A percentile compares a stretch with the other conserved stretches of the same genome.
phyloP scores from a whole-genome alignment of 2,888 invertebrate species.

The Emmelina monodactyla region DNA sequence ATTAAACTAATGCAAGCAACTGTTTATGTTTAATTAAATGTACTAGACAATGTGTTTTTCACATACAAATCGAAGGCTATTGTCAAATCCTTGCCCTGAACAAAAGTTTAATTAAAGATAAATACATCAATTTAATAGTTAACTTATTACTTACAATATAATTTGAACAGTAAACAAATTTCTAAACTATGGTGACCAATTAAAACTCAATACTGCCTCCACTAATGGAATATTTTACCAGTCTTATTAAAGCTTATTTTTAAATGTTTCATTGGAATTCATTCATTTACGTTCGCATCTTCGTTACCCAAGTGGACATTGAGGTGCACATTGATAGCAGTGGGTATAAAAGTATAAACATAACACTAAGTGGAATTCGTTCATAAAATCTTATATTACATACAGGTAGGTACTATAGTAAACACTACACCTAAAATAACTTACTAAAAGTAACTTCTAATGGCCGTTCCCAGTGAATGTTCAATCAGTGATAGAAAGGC shows the following conservation, averaged over 20 bases:
- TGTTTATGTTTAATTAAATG: too few relatives aligned
- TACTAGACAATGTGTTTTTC: too few relatives aligned
- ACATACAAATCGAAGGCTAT: background rate
- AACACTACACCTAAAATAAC: too few relatives aligned
- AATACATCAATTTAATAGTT: background rate
- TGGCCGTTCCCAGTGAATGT: too few relatives aligned
- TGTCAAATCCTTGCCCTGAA: background rate
- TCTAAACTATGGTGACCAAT: background rate
- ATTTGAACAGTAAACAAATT: background rate
- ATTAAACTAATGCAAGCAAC: too few relatives aligned
- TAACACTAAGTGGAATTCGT: constrained; percentile 19
- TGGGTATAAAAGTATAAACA: constrained; percentile 1
- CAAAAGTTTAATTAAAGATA: background rate
- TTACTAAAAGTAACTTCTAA: too few relatives aligned
- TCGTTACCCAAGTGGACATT: constrained; percentile 2
- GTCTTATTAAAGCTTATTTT: constrained; percentile 33
- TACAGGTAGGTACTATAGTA: too few relatives aligned
- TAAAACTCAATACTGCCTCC: background rate
- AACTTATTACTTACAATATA: background rate
- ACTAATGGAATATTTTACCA: constrained; percentile 30
- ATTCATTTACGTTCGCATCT: constrained; percentile 2
- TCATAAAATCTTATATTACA: constrained; percentile 10
- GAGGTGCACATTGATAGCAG: constrained; percentile 3
- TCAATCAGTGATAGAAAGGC: too few relatives aligned
- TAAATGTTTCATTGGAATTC: constrained; percentile 13